A percentile compares a stretch with the other conserved stretches of the same genome.
Conservation (phyloP, 2,888 invertebrate species). For the Mesorhabditis belari region DNA sequence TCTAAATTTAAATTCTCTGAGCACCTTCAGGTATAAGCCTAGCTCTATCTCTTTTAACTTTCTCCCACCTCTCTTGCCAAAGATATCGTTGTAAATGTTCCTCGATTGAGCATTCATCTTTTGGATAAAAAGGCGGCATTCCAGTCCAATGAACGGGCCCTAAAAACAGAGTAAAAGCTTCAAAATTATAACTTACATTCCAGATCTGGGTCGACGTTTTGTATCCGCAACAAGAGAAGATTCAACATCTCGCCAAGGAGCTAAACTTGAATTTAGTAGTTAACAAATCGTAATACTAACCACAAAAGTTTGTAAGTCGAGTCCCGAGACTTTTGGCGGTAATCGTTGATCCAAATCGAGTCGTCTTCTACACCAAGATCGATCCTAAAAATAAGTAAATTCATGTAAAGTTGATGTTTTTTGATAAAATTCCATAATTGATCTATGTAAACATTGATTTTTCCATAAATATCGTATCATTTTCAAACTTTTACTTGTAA, state of each 20-base stretch:
- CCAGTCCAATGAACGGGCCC: neutral
- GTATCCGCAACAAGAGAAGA: neutral
- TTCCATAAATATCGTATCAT: too few relatives aligned
- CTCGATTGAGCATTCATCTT: neutral
- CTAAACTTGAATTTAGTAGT: neutral
- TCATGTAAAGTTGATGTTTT: too few relatives aligned
- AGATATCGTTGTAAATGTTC: neutral
- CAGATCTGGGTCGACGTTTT: neutral
- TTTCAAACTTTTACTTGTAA: neutral
- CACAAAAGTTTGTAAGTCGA: neutral
- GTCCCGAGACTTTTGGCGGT: neutral
- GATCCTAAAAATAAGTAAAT: neutral
- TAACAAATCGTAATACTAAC: neutral
- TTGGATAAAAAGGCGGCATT: neutral
- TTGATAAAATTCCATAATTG: neutral
- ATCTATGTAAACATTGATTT: neutral
- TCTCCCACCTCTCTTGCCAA: neutral
- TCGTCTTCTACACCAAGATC: neutral
- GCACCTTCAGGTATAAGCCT: neutral
- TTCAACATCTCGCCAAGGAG: neutral
- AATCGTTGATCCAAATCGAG: neutral
- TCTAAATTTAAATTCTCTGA: neutral
- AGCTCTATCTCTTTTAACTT: neutral
- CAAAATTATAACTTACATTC: neutral
- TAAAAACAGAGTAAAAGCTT: neutral